These are phyloP conservation scores for Anguilla obscura DNA, from an alignment of 2,797 vertebrate genomes.

Conservation along the genomic window DNA sequence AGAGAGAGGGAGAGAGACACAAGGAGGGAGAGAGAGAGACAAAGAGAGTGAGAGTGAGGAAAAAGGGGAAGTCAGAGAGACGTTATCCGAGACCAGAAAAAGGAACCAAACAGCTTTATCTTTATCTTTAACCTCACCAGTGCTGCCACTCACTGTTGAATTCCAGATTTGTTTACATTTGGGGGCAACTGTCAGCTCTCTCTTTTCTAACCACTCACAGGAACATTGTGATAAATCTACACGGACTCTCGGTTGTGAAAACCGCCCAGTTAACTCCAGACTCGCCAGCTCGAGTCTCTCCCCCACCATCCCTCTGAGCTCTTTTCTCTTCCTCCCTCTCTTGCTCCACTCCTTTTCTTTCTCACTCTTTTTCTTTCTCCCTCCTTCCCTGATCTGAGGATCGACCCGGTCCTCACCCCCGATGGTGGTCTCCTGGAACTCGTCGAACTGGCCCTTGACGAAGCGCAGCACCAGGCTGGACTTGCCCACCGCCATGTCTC, in stretches of 20 bases:
- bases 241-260: not conserved
- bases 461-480: constrained; percentile 84
- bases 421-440: constrained; percentile 84
- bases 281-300: not conserved
- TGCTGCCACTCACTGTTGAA: not conserved
- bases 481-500: constrained; percentile 84
- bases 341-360: not conserved
- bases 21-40: not conserved
- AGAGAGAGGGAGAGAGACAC: not conserved
- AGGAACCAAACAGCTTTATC: not conserved
- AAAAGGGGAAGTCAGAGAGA: not conserved
- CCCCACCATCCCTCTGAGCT: not conserved
- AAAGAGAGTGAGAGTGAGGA: not conserved
- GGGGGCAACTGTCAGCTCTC: not conserved
- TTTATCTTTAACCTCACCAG: not conserved
- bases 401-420: constrained; percentile 67
- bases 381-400: not conserved
- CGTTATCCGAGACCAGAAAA: not conserved
- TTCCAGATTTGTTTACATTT: not conserved
- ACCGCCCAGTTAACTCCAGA: not conserved
- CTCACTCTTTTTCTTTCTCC: not conserved
- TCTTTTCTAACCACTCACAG: not conserved
- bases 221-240: not conserved
- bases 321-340: not conserved
- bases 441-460: constrained; percentile 83